These are phyloP conservation scores for Indicator maculatus DNA, from an alignment of 2,113 vertebrate genomes.

Conservation along the genomic window DNA sequence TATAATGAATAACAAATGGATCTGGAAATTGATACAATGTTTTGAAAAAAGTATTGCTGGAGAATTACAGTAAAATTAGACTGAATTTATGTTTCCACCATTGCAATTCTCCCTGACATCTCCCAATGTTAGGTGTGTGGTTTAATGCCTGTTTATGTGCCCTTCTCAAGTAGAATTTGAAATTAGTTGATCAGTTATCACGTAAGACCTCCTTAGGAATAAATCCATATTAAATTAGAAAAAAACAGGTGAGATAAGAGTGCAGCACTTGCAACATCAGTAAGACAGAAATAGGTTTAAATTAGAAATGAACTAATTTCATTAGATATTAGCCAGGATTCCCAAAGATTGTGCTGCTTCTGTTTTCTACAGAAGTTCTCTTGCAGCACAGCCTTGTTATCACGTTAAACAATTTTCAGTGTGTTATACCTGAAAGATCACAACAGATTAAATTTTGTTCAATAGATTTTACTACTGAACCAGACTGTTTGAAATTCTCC, in stretches of 20 bases:
- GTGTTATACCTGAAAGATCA: slow-evolving; percentile 22
- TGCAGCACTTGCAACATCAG: neutral
- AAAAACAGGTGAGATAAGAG: neutral
- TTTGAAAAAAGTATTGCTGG: slow-evolving; percentile 47
- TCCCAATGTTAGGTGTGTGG: neutral
- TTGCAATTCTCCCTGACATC: slow-evolving; percentile 19
- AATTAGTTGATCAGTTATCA: slow-evolving; percentile 21
- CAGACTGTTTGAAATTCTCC: slow-evolving; percentile 42
- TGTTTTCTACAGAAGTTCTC: neutral
- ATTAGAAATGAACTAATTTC: slow-evolving; percentile 1
- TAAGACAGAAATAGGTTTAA: neutral
- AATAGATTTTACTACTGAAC: slow-evolving; percentile 13
- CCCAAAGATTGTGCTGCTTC: neutral
- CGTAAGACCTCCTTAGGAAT: neutral
- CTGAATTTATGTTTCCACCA: slow-evolving; percentile 45
- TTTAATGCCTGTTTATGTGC: slow-evolving; percentile 27
- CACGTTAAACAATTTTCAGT: neutral
- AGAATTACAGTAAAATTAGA: slow-evolving; percentile 53
- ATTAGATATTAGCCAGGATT: neutral
- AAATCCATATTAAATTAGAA: slow-evolving; percentile 35
- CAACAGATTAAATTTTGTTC: neutral
- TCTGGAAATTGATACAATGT: slow-evolving; percentile 53
- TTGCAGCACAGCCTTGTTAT: neutral
- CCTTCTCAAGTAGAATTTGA: neutral
- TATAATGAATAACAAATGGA: slow-evolving; percentile 62